phyloP scores from a whole-genome alignment of 2,113 vertebrate species.

The sheep (Ovis aries) region DNA sequence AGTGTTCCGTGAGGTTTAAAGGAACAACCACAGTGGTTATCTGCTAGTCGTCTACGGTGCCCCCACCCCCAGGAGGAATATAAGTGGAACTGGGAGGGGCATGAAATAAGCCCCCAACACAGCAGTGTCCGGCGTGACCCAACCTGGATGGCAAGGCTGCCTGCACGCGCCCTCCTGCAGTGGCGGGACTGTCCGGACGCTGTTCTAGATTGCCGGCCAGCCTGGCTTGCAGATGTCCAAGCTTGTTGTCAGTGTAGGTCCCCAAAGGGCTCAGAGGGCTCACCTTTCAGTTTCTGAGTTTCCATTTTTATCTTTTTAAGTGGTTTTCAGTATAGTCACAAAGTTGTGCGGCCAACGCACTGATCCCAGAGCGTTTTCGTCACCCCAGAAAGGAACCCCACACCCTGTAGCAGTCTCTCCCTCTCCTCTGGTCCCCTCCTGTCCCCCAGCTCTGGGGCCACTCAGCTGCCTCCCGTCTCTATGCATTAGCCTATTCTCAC shows the following conservation, averaged over 20 bases:
- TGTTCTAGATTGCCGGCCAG: not conserved
- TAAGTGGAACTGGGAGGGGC: not conserved
- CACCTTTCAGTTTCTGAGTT: not conserved
- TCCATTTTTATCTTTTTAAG: not conserved
- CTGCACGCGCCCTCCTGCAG: accelerated
- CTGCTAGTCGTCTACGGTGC: not conserved
- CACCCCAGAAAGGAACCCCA: not conserved
- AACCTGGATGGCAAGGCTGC: not conserved
- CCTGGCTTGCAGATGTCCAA: not conserved
- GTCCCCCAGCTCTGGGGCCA: not conserved
- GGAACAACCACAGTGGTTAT: not conserved
- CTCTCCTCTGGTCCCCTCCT: not conserved
- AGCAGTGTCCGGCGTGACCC: not conserved
- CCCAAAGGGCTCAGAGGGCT: not conserved
- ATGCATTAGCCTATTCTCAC: not conserved
- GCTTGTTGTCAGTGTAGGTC: not conserved
- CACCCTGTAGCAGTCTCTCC: not conserved
- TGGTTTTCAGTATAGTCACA: not conserved
- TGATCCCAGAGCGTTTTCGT: not conserved
- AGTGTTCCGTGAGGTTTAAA: not conserved
- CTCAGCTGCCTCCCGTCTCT: not conserved
- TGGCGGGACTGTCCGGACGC: not conserved
- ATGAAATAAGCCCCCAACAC: not conserved
- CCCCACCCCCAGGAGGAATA: not conserved
- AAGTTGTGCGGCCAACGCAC: not conserved